A percentile compares a stretch with the other conserved stretches of the same genome.
Conservation (phyloP, 2,113 vertebrate species). For the Thunnus thynnus region DNA sequence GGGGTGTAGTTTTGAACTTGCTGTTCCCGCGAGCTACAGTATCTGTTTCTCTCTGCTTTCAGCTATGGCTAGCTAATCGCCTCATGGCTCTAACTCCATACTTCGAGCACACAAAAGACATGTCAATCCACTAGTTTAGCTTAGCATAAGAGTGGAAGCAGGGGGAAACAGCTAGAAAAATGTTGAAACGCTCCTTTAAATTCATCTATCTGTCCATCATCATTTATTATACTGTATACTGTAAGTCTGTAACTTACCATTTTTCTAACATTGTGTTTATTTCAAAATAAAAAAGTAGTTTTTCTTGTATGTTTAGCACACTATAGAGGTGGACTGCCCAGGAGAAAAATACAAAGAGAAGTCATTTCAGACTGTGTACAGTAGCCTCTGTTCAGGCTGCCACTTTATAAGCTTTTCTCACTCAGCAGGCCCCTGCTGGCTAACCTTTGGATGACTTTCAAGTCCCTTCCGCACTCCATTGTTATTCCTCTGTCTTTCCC, state of each 20-base stretch:
- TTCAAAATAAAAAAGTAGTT: neutral
- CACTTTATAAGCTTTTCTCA: constrained; percentile 32
- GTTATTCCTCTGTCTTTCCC: constrained; percentile 57
- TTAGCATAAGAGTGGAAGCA: too few species aligned
- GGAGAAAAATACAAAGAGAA: neutral
- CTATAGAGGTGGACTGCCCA: neutral
- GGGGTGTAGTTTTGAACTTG: too few species aligned
- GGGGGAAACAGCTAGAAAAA: too few species aligned
- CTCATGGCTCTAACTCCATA: too few species aligned
- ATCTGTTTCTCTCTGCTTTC: too few species aligned
- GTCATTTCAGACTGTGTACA: constrained; percentile 21
- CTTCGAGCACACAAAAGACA: too few species aligned
- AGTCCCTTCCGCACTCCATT: constrained; percentile 46
- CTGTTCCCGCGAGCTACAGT: too few species aligned
- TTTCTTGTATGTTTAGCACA: neutral
- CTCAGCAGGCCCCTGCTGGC: constrained; percentile 41
- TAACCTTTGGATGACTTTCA: constrained; percentile 74
- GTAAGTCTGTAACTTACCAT: neutral
- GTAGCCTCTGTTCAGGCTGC: constrained; percentile 7
- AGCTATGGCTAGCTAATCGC: too few species aligned
- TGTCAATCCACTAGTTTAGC: too few species aligned
- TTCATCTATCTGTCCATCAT: too few species aligned
- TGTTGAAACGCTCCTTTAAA: too few species aligned
- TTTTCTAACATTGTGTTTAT: neutral
- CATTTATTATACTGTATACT: too few species aligned